Conservation (phyloP, 2,797 vertebrate genomes). For the Spatula versicolor region DNA sequence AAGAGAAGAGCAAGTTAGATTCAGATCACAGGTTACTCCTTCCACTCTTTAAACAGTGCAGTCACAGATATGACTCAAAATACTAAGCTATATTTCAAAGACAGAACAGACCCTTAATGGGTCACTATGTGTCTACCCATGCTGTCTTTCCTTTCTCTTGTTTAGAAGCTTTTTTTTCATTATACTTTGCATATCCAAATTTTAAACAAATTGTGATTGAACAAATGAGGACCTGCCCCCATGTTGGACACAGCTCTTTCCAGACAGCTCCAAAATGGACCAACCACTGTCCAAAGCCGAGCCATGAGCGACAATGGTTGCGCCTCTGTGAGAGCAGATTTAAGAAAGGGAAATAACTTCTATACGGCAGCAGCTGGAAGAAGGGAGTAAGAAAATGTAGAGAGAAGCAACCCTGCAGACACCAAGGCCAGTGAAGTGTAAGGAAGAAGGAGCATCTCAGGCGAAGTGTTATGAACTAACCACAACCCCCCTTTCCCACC, state of each 20-base stretch:
- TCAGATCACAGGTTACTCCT: neutral
- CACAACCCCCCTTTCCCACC: fast-evolving
- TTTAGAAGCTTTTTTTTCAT: neutral
- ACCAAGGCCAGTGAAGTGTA: neutral
- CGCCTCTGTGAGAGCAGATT: neutral
- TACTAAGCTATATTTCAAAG: neutral
- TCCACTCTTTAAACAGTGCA: neutral
- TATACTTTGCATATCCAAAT: neutral
- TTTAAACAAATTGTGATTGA: neutral
- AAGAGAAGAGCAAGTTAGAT: neutral
- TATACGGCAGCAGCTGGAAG: neutral
- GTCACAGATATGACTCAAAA: neutral
- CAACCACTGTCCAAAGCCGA: neutral
- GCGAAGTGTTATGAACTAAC: neutral
- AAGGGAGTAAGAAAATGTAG: neutral
- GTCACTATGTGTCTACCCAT: neutral
- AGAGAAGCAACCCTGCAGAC: neutral
- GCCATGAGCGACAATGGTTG: neutral
- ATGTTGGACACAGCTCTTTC: neutral
- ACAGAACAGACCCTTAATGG: neutral
- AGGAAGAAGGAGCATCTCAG: neutral
- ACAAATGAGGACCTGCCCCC: neutral
- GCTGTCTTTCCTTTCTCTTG: neutral
- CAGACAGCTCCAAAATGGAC: neutral
- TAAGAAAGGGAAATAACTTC: neutral